Evolutionary conservation across 1,140 invertebrate species (phyloP).

Genomic region (Brachionus manjavacas): DNA sequence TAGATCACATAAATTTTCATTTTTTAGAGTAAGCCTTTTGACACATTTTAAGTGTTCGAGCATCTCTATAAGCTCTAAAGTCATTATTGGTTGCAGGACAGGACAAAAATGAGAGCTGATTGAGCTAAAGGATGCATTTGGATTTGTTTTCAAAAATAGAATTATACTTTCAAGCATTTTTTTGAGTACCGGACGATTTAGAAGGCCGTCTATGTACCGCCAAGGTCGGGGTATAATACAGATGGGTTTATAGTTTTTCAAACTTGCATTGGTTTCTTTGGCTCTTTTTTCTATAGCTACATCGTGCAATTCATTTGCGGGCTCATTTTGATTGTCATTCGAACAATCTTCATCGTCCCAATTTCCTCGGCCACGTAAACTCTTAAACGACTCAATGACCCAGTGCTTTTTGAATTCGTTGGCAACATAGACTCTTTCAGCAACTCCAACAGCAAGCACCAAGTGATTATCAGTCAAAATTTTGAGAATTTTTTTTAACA

Average conservation of each 20-base stretch:
- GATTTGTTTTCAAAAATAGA: conserved; percentile 25
- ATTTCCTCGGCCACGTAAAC: background rate
- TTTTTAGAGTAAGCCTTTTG: conserved; percentile 7
- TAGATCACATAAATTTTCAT: background rate
- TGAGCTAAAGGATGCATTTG: background rate
- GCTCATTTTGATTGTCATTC: background rate
- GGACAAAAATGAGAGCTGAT: conserved; percentile 26
- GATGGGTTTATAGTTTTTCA: conserved; percentile 35
- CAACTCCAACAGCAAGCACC: background rate
- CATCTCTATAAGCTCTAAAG: conserved; percentile 29
- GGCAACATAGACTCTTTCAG: conserved; percentile 21
- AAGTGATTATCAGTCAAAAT: background rate
- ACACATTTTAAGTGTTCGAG: conserved; percentile 28
- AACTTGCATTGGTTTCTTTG: background rate
- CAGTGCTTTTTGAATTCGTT: conserved; percentile 39
- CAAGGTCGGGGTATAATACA: conserved; percentile 37
- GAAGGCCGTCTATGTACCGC: conserved; percentile 19
- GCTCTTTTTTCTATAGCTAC: background rate
- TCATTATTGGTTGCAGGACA: conserved; percentile 39
- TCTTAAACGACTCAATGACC: conserved; percentile 35
- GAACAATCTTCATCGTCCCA: background rate
- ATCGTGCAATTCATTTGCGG: background rate
- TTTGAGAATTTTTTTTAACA: background rate
- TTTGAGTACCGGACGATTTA: conserved; percentile 30
- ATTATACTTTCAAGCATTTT: conserved; percentile 26